These are phyloP conservation scores for Gadopsis marmoratus DNA, from an alignment of 2,797 vertebrate species.

Conservation along the genomic window DNA sequence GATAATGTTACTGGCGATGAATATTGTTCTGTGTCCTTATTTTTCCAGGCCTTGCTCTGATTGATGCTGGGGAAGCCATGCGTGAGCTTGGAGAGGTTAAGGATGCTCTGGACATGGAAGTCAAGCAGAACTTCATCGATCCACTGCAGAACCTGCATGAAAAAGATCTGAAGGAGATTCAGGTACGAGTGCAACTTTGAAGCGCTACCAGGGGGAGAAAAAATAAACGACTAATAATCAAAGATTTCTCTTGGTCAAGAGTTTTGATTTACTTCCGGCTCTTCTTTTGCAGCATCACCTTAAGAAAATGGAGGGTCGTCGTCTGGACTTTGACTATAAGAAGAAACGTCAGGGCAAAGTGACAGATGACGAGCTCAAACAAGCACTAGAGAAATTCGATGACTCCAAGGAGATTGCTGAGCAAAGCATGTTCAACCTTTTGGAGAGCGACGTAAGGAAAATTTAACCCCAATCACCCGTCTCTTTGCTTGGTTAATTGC, in stretches of 20 bases:
- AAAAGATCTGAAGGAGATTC: conserved; percentile 98
- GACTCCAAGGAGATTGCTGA: conserved; percentile 98
- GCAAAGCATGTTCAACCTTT: conserved; percentile 98
- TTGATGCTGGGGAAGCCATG: conserved; percentile 95
- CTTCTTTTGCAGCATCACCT: conserved; percentile 91
- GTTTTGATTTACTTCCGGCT: neutral
- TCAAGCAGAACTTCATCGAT: conserved; percentile 99
- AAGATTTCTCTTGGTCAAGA: neutral
- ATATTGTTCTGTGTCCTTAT: conserved; percentile 8
- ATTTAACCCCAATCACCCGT: neutral
- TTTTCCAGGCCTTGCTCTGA: conserved; percentile 89
- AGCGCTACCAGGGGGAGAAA: fast-evolving
- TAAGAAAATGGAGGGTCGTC: conserved; percentile 96
- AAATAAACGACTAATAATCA: neutral
- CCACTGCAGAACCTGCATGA: conserved; percentile 97
- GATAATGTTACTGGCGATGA: neutral
- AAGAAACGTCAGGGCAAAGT: conserved; percentile 99
- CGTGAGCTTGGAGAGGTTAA: conserved; percentile 96
- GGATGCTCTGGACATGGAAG: conserved; percentile 97
- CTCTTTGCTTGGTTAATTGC: neutral
- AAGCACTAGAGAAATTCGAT: conserved; percentile 97
- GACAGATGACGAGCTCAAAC: conserved; percentile 95
- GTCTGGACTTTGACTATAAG: conserved; percentile 99
- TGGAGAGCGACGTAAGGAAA: conserved; percentile 94
- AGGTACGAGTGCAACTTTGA: conserved; percentile 82